Evolutionary conservation across 2,113 vertebrate genomes (phyloP).

Genomic region (Eira barbara): DNA sequence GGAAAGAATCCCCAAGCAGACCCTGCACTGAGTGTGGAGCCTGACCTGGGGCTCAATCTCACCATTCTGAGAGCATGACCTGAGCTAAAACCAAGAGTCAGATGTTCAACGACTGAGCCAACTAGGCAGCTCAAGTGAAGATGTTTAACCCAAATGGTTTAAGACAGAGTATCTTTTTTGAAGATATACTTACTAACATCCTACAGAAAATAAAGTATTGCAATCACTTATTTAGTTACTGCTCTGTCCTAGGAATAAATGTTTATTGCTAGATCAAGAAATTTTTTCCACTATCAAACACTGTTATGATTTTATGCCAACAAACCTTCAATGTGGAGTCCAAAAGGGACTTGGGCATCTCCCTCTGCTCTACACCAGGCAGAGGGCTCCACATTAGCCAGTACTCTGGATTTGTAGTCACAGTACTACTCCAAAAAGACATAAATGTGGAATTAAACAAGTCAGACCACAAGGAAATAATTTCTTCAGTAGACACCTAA

Average conservation of each 20-base stretch:
- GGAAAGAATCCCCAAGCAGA: background rate
- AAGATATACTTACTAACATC: background rate
- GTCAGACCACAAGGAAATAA: slow-evolving; percentile 88
- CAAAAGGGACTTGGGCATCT: slow-evolving; percentile 51
- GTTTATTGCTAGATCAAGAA: background rate
- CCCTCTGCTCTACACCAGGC: slow-evolving; percentile 60
- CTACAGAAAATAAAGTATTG: background rate
- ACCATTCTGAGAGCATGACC: background rate
- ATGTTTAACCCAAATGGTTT: background rate
- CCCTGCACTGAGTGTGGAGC: background rate
- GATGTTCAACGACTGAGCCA: background rate
- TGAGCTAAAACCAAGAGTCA: background rate
- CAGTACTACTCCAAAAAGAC: slow-evolving; percentile 91
- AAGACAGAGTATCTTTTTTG: background rate
- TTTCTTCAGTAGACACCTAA: slow-evolving; percentile 86
- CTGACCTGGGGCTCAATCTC: background rate
- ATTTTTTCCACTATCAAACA: background rate
- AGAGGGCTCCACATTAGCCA: slow-evolving; percentile 92
- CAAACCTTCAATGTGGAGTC: slow-evolving; percentile 82
- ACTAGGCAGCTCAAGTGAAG: background rate
- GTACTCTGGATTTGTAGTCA: slow-evolving; percentile 88
- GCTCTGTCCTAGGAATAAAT: background rate
- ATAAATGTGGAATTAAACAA: slow-evolving; percentile 87
- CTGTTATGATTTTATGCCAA: slow-evolving; percentile 52
- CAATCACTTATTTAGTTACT: background rate